Evolutionary conservation across 2,797 vertebrate species (phyloP).

Genomic region (Hapalemur alaotrensis): DNA sequence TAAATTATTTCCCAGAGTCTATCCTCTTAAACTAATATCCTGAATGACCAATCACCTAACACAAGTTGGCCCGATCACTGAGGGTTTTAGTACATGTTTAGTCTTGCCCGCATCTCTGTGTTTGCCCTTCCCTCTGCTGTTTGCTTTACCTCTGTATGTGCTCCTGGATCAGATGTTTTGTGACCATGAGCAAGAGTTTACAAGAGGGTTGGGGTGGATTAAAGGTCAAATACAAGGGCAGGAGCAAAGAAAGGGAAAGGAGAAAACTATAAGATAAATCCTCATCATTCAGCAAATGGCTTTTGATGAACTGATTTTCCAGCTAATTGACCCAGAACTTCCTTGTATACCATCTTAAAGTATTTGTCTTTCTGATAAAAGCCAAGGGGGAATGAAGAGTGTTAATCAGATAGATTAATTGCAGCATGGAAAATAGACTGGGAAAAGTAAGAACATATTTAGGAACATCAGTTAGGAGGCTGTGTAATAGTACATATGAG

Average conservation of each 20-base stretch:
- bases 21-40: background rate
- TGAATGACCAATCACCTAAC: background rate
- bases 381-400: background rate
- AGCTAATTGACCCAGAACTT: background rate
- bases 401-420: fast-evolving
- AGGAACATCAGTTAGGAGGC: background rate
- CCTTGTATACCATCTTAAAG: background rate
- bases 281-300: background rate
- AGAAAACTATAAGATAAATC: background rate
- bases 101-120: background rate
- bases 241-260: background rate
- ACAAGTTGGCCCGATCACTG: background rate
- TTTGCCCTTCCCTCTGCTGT: background rate
- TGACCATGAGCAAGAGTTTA: background rate
- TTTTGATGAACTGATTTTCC: background rate
- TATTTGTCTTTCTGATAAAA: background rate
- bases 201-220: background rate
- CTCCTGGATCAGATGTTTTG: background rate
- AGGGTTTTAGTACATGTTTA: background rate
- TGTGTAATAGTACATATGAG: background rate
- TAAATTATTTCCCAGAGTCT: background rate
- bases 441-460: background rate
- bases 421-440: background rate
- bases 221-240: background rate
- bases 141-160: background rate